Evolutionary conservation across 2,797 vertebrate genomes (phyloP).

Genomic region (Lophura swinhoii): DNA sequence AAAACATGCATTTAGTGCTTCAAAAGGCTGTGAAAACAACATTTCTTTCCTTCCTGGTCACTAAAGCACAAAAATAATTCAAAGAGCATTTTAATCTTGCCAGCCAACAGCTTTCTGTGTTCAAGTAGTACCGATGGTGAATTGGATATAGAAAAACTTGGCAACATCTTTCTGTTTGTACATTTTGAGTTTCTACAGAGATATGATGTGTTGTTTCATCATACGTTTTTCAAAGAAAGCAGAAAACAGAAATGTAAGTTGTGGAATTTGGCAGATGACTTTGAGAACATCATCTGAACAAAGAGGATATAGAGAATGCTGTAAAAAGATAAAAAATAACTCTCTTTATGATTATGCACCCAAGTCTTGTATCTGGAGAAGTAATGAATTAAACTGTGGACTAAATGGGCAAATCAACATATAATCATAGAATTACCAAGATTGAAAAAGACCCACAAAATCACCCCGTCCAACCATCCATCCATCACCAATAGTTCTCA

Average conservation of each 20-base stretch:
- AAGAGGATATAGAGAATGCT: neutral
- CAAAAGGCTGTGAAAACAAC: neutral
- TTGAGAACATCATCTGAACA: neutral
- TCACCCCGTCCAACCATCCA: too few relatives aligned
- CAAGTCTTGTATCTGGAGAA: neutral
- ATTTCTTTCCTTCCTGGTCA: neutral
- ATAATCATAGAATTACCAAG: too few relatives aligned
- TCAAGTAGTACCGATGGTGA: neutral
- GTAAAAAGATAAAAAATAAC: neutral
- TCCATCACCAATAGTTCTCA: too few relatives aligned
- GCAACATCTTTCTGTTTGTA: neutral
- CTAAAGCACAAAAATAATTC: neutral
- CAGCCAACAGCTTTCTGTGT: neutral
- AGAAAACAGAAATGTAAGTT: neutral
- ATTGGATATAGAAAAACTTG: neutral
- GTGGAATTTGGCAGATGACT: neutral
- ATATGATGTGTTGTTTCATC: neutral
- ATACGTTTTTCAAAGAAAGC: neutral
- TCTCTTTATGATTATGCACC: accelerated
- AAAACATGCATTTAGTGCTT: neutral
- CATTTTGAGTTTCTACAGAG: neutral
- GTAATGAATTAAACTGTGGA: neutral
- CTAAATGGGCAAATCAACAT: neutral
- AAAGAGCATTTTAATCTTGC: neutral
- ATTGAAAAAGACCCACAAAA: too few relatives aligned